Evolutionary conservation across 2,113 vertebrate species (phyloP).

Genomic region (Aphelocoma coerulescens): DNA sequence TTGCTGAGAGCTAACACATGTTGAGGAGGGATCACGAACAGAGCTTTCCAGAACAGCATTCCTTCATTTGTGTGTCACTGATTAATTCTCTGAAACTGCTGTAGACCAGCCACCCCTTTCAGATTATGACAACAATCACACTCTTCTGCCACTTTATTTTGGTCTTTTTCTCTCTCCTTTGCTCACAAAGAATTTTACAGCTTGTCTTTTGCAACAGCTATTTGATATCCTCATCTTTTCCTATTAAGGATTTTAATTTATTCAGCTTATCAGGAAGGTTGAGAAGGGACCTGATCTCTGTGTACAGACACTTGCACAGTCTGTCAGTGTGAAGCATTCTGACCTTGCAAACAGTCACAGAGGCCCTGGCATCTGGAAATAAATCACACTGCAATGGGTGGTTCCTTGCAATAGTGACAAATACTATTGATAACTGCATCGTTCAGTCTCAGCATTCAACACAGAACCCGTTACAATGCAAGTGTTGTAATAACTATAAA

Average conservation of each 20-base stretch:
- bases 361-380: background rate
- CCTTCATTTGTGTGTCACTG: background rate
- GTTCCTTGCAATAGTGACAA: background rate
- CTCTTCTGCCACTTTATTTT: background rate
- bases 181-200: background rate
- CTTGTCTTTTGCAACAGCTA: background rate
- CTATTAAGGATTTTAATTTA: background rate
- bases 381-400: background rate
- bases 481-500: background rate
- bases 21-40: background rate
- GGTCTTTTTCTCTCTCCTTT: background rate
- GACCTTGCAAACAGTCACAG: background rate
- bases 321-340: background rate
- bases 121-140: background rate
- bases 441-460: background rate
- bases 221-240: background rate
- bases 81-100: background rate
- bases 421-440: background rate
- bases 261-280: background rate
- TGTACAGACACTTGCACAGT: background rate
- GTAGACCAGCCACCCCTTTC: background rate
- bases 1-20: background rate
- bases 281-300: background rate
- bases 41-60: background rate
- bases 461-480: background rate